Evolutionary conservation across 2,797 vertebrate species (phyloP), one percentile per base, ranked within the genome.

Genomic region (Poecilia wingei): DNA sequence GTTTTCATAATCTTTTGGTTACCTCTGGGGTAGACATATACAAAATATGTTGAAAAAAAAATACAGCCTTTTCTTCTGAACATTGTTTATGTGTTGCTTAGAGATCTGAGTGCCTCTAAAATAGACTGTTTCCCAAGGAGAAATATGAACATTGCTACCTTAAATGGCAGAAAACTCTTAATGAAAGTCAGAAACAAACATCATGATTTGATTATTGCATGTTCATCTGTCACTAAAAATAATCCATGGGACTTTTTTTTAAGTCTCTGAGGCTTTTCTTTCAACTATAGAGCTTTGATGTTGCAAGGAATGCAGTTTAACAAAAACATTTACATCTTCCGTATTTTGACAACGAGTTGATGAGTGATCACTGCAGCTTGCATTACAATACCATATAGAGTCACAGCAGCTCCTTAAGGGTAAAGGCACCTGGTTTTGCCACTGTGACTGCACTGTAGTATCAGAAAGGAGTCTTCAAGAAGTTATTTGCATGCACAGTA

Each of bases 301-400:
- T 88, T 1, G 18, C 69, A 88, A 70, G 89, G 93, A 94, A 92
- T 91, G 91, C 66, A 77, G 81, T 69, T 74, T 53, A 86, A 90
- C 43, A 82, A 83, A 91, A 94, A 93, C 87, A 85, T 91, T 92
- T 92, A 88, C 88, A 85, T 85, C 57, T 82, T 78, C 77, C 49
- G 47, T 74, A 1, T 68, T 33, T 45, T 69, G 72, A 84, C 53
- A 86, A 90, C 57, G 66, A 80, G 72, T 41, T 84, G 79, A 86
- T 76, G 84, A 85, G 71, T 75, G 82, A 86, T 87, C 79, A 74
- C 33, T 72, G 74, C 76, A 33, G 80, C 74, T 28, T 85, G 72
- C 25, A 14, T 57, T 33, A 45, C 75, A 72, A 71, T 41, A 79
- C 83, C 85, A 87, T 85, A 88, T 87, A 92, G 89, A 91, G 74